Percentiles rank a stretch among this genome's conserved stretches.
Conservation (phyloP, 2,888 invertebrate species). For the Crossocerus cetratus region DNA sequence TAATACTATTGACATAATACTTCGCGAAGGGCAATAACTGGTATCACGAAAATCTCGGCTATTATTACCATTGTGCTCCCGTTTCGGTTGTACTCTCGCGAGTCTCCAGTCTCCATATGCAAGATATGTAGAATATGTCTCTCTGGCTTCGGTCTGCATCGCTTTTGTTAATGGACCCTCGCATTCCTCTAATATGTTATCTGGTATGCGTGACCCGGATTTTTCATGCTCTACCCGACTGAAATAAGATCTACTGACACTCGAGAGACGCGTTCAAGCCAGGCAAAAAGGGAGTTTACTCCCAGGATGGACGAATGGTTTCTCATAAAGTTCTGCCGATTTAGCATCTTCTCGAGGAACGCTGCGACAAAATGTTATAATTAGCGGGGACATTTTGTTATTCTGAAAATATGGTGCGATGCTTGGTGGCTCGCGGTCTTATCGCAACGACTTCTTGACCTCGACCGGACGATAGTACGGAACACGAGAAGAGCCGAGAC, state of each 20-base stretch:
- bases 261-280: constrained; percentile 2
- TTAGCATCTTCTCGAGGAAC: neutral
- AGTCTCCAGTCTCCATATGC: too few relatives aligned
- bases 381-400: constrained; percentile 57
- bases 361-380: constrained; percentile 25
- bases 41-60: neutral
- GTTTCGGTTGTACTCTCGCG: too few relatives aligned
- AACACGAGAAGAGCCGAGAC: constrained; percentile 34
- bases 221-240: constrained; percentile 15
- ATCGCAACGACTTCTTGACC: constrained; percentile 66
- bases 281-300: neutral
- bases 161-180: too few relatives aligned
- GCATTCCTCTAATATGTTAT: too few relatives aligned
- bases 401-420: constrained; percentile 59
- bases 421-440: constrained; percentile 56
- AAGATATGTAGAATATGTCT: too few relatives aligned
- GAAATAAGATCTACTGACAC: constrained; percentile 28
- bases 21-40: neutral
- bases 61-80: neutral
- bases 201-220: neutral
- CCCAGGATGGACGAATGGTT: neutral
- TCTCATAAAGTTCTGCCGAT: neutral
- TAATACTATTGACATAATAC: neutral
- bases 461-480: constrained; percentile 56
- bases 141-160: too few relatives aligned